These are phyloP conservation scores for Diabrotica virgifera DNA, from an alignment of 1,140 invertebrate species.

Conservation along the genomic window DNA sequence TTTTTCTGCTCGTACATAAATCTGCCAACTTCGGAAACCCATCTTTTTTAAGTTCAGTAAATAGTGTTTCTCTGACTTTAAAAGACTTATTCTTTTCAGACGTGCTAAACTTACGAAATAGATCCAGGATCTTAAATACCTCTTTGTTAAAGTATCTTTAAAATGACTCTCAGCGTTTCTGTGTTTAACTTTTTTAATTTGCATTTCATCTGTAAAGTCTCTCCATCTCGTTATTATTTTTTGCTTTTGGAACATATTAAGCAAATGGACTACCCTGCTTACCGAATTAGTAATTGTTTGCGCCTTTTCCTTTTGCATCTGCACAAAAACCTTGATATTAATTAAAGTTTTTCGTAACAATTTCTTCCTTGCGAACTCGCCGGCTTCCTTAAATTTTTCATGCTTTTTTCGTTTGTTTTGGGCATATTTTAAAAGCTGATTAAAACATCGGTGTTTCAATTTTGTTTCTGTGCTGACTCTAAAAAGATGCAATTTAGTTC, in stretches of 20 bases:
- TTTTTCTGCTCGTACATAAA: constrained; percentile 10
- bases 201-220: constrained; percentile 14
- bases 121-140: constrained; percentile 13
- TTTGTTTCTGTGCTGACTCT: neutral
- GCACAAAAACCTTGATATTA: constrained; percentile 14
- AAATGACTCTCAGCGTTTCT: neutral
- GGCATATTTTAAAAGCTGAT: constrained; percentile 13
- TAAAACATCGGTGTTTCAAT: constrained; percentile 18
- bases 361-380: constrained; percentile 9
- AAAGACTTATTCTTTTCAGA: constrained; percentile 1
- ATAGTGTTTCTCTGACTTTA: neutral
- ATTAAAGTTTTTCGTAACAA: constrained; percentile 18
- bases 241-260: constrained; percentile 11
- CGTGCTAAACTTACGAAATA: constrained; percentile 3
- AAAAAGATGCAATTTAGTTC: constrained; percentile 1
- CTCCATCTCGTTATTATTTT: constrained; percentile 20
- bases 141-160: constrained; percentile 5
- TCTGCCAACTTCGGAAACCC: constrained; percentile 19
- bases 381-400: constrained; percentile 13
- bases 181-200: constrained; percentile 5
- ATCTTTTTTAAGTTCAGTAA: no score
- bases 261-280: neutral
- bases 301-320: constrained; percentile 13
- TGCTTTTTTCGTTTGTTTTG: constrained; percentile 16
- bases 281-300: constrained; percentile 16